Percentiles rank a stretch among this genome's conserved stretches.
Conservation (phyloP, 2,888 invertebrate species). For the Athrips mouffetella region DNA sequence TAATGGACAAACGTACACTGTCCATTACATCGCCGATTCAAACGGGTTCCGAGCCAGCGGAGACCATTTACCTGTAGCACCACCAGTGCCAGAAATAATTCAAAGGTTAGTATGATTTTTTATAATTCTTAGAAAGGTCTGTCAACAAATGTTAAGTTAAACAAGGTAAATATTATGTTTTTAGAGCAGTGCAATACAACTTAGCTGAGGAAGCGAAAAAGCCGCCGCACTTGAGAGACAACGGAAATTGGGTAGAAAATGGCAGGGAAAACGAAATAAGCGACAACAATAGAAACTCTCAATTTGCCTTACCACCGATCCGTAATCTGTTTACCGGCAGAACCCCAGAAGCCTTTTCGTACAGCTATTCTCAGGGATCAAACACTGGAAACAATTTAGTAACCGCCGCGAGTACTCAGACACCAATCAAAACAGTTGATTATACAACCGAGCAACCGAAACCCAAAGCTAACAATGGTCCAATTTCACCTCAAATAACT, state of each 20-base stretch:
- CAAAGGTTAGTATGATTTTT: constrained; percentile 59
- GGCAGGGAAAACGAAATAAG: constrained; percentile 47
- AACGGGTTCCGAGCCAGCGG: constrained; percentile 88
- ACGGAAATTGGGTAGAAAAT: constrained; percentile 45
- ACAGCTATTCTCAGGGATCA: constrained; percentile 48
- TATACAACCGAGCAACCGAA: constrained; percentile 49
- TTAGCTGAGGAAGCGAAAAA: constrained; percentile 70
- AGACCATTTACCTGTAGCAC: constrained; percentile 86
- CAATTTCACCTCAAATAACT: constrained; percentile 68
- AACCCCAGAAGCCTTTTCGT: constrained; percentile 71
- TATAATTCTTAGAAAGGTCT: background rate
- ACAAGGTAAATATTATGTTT: constrained; percentile 17
- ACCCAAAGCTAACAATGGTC: constrained; percentile 47
- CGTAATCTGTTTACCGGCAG: constrained; percentile 63
- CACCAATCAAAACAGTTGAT: constrained; percentile 51
- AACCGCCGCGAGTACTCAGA: constrained; percentile 50
- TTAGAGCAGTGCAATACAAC: constrained; percentile 68
- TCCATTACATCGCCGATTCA: constrained; percentile 85
- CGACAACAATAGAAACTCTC: constrained; percentile 42
- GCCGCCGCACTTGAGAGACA: constrained; percentile 51
- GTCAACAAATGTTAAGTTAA: background rate
- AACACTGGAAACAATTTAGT: constrained; percentile 53
- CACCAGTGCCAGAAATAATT: constrained; percentile 85
- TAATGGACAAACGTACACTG: constrained; percentile 79
- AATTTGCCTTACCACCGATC: constrained; percentile 39